A percentile compares a stretch with the other conserved stretches of the same genome.
Evolutionary conservation across 2,888 invertebrate genomes (phyloP).

Genomic region (Rugalucina vietnamica): DNA sequence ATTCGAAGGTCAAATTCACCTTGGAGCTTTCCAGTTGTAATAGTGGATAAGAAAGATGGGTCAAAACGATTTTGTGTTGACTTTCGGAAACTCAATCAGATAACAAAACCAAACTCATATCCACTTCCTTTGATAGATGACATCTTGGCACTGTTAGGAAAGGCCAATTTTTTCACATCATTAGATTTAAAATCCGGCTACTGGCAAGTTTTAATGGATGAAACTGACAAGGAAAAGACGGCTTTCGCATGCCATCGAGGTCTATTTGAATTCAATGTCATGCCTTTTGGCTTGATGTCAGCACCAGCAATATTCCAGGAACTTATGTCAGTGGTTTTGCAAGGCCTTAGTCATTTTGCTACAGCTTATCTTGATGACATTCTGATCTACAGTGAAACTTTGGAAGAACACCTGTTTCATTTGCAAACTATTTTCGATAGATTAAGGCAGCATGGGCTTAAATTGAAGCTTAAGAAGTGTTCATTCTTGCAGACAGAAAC

Average conservation of each 20-base stretch:
- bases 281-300: slow-evolving; percentile 41
- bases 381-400: slow-evolving; percentile 42
- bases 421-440: slow-evolving; percentile 44
- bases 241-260: slow-evolving; percentile 44
- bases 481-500: slow-evolving; percentile 44
- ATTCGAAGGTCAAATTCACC: slow-evolving; percentile 26
- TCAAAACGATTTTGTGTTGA: slow-evolving; percentile 30
- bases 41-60: slow-evolving; percentile 31
- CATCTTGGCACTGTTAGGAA: slow-evolving; percentile 32
- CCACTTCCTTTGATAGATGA: slow-evolving; percentile 37
- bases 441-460: slow-evolving; percentile 30
- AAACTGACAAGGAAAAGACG: slow-evolving; percentile 49
- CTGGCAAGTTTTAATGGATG: slow-evolving; percentile 52
- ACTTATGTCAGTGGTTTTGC: slow-evolving; percentile 39
- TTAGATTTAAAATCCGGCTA: slow-evolving; percentile 45
- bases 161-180: slow-evolving; percentile 35
- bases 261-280: slow-evolving; percentile 46
- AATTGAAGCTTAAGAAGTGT: slow-evolving; percentile 48
- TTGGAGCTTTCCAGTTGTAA: slow-evolving; percentile 48
- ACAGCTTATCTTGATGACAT: slow-evolving; percentile 59
- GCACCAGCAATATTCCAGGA: slow-evolving; percentile 36
- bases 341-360: slow-evolving; percentile 44
- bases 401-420: slow-evolving; percentile 53
- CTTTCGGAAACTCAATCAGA: slow-evolving; percentile 16
- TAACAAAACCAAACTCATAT: slow-evolving; percentile 27